A percentile compares a stretch with the other conserved stretches of the same genome.
These are phyloP conservation scores for Poecilia velifera DNA, from an alignment of 2,797 vertebrate species.

Conservation along the genomic window DNA sequence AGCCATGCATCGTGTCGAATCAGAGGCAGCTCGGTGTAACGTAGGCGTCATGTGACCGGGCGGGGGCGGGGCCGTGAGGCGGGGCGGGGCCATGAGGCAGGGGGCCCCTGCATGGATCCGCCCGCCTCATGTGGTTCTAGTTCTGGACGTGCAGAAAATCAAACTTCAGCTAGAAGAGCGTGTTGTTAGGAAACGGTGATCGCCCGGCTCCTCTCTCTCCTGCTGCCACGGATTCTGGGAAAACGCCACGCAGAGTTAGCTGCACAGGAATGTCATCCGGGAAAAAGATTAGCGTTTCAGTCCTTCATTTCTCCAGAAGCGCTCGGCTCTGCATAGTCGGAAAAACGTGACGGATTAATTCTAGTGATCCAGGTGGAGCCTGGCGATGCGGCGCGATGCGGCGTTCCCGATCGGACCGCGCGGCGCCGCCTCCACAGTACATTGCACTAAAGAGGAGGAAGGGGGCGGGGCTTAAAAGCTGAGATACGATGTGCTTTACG, in stretches of 20 bases:
- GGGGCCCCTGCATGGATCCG: too few species aligned
- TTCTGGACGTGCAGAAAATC: constrained; percentile 13
- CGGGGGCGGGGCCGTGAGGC: constrained; percentile 44
- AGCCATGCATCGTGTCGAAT: constrained; percentile 70
- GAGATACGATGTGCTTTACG: constrained; percentile 63
- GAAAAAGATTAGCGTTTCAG: constrained; percentile 15
- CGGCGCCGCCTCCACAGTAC: constrained; percentile 45
- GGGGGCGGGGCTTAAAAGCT: constrained; percentile 25
- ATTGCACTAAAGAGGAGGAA: constrained; percentile 62
- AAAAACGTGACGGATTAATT: constrained; percentile 17
- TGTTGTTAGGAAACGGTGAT: too few species aligned
- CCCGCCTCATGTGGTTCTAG: constrained; percentile 28
- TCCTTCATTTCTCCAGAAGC: constrained; percentile 46
- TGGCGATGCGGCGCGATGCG: too few species aligned
- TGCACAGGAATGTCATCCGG: constrained; percentile 42
- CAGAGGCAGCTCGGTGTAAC: constrained; percentile 77
- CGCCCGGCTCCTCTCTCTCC: too few species aligned
- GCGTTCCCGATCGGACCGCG: too few species aligned
- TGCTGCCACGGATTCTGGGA: neutral
- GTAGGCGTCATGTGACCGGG: constrained; percentile 50
- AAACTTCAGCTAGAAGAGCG: too few species aligned
- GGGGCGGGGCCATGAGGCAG: constrained; percentile 36
- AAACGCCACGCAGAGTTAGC: constrained; percentile 30
- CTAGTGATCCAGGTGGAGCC: too few species aligned
- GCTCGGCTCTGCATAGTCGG: constrained; percentile 68